Evolutionary conservation across 1,140 invertebrate species (phyloP), one percentile per base, ranked within the genome.

Genomic region (Papilio glaucus): DNA sequence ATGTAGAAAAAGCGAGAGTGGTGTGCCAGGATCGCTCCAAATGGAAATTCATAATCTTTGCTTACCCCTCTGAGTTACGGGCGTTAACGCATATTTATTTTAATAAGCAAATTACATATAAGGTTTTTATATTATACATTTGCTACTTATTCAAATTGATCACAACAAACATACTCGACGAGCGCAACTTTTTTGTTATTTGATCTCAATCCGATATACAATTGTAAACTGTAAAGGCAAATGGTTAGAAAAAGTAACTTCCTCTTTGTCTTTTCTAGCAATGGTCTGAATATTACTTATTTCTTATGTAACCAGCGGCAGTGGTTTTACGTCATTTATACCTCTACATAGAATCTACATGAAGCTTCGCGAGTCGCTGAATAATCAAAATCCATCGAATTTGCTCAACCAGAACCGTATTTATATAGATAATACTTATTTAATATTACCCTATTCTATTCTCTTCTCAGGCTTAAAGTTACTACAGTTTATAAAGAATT

Each of bases 281-380:
- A 49, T 49, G 45, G 21, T 49, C 15, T 7, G 18, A 49, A 49
- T 49, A 49, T 49, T 49, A 49, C 15, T 49, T 49, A 18, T 49
- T 49, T 49, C 45, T 49, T 49, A 49, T 49, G 18, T 49, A 49
- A 18, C 45, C 45, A 18, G 45, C 45, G 45, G 45, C 45, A 49
- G 21, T 21, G 45, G 45, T 49, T 49, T 49, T 49, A 49, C 15
- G 45, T 49, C 21, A 49, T n/a, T n/a, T n/a, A n/a, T n/a, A n/a
- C n/a, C n/a, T n/a, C n/a, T n/a, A n/a, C n/a, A n/a, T n/a, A n/a
- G n/a, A n/a, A n/a, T n/a, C n/a, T 49, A 21, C 21, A 49, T 15
- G 45, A 18, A 49, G 45, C 7, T 49, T 49, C 45, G 18, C 45
- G 45, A 15, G 12, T 49, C 45, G 45, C 45, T 49, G 45, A 49